These are phyloP conservation scores for Scaptodrosophila lebanonensis DNA, from an alignment of 1,140 invertebrate species.

Conservation along the genomic window DNA sequence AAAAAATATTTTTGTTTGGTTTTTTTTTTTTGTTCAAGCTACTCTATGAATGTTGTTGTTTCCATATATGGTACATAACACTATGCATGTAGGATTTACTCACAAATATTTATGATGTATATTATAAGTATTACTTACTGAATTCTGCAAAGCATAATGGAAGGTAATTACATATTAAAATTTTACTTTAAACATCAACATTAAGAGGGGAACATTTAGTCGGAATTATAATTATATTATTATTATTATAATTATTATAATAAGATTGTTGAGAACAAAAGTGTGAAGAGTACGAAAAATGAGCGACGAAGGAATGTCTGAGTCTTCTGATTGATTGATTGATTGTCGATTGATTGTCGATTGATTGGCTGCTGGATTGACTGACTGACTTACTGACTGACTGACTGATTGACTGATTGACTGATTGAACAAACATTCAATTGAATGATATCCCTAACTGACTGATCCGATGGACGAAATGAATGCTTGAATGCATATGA, in stretches of 20 bases:
- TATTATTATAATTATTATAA: neutral
- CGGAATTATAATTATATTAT: conserved; percentile 45
- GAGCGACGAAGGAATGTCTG: conserved; percentile 42
- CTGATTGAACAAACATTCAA: neutral
- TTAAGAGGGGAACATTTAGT: conserved; percentile 57
- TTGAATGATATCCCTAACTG: conserved; percentile 7
- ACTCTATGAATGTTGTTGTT: conserved; percentile 43
- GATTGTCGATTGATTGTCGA: conserved; percentile 19
- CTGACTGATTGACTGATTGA: conserved; percentile 19
- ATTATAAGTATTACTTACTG: conserved; percentile 76
- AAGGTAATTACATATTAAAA: conserved; percentile 75
- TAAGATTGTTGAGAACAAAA: conserved; percentile 35
- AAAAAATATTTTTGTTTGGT: conserved; percentile 10
- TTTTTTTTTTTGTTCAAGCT: conserved; percentile 25
- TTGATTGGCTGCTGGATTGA: conserved; percentile 9
- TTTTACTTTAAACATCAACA: conserved; percentile 70
- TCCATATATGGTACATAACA: conserved; percentile 65
- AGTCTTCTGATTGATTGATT: conserved; percentile 24
- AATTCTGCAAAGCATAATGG: conserved; percentile 77
- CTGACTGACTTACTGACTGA: conserved; percentile 38
- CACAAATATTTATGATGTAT: conserved; percentile 71
- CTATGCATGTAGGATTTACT: conserved; percentile 69
- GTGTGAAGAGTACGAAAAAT: conserved; percentile 54
- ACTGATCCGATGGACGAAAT: conserved; percentile 40
- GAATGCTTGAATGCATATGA: conserved; percentile 37